Evolutionary conservation across 2,888 invertebrate genomes (phyloP), one percentile per base, ranked within the genome.

Genomic region (Quadriops clusia): DNA sequence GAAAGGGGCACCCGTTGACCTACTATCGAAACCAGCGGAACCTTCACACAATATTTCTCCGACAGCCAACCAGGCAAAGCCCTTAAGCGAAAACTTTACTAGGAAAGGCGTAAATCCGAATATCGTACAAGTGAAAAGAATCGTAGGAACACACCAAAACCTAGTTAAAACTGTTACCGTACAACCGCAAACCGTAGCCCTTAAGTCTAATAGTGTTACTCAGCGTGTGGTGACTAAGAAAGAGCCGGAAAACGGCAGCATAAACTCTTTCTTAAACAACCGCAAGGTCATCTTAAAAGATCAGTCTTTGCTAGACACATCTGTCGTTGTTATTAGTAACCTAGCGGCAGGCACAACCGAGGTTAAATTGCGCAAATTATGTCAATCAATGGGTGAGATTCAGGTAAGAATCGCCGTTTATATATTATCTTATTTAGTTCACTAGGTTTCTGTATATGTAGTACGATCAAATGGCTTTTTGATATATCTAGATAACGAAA

Each of bases 291-390:
- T 52, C 32, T 42, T 49, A 17, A 49, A 49, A 40, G 48, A 50
- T 28, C 37, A 43, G 11, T 27, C 40, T 16, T 31, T 54, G 8
- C 17, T 32, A 10, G 59, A 61, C 33, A 61, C 61, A 3, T 59
- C 60, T 29, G 49, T 59, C 11, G 64, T 67, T 11, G 54, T 54
- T 32, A 53, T 67, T 30, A 65, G 63, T 40, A 66, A 67, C 49
- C 49, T 67, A 37, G 61, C 66, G 17, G 60, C 64, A 9, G 61
- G 60, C 39, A 66, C 65, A 6, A 56, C 61, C 7, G 64, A 64
- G 44, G 46, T 54, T 17, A 63, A 63, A 46, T 56, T 67, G 40
- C 56, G 62, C 33, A 56, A 61, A 40, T 57, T 67, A 58, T 64
- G 65, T 45, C 58, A 61, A 42, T 60, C 61, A 38, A 61, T 67